Evolutionary conservation across 2,113 vertebrate genomes (phyloP), one percentile per base, ranked within the genome.

Genomic region (Diglossa brunneiventris): DNA sequence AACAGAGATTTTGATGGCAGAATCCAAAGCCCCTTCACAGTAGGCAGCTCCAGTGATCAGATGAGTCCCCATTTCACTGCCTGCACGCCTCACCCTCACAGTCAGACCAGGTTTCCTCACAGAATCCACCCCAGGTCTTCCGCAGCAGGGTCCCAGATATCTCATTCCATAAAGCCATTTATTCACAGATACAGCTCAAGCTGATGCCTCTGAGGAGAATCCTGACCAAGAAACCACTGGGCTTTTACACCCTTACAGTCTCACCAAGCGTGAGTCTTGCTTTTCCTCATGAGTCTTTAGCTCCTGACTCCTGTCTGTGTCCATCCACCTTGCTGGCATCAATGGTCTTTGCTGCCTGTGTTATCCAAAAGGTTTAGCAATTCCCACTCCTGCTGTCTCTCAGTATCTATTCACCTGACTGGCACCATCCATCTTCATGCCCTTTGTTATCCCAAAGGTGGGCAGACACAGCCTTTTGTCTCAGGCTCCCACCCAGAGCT

Each of bases 231-330:
- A 37, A 53, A 37, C 5, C 11, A 7, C 27, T 4, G 11, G 11
- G 49, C 7, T 73, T 33, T 73, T 39, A 16, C 22, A 27, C 3
- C 8, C 49, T 1, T 14, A 59, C 22, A 24, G 56, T 59, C n/a
- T 59, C 56, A 35, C 14, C 22, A 24, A 59, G n/a, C 3, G 0
- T 11, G 24, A 55, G 12, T 56, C 8, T n/a, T 11, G 7, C 15
- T 39, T 26, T 74, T 56, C 9, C 12, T 28, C 12, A 4, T 0
- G 4, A 33, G 13, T 41, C 10, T 49, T 0, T 2, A 0, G 19
- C 30, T 75, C 15, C 42, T 47, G 59, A 30, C n/a, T 15, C 6
- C 15, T 47, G 28, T 27, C 8, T n/a, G 3, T 30, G n/a, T 66
- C 30, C 20, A n/a, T 10, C 4, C 33, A 41, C 23, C 28, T 74